Evolutionary conservation across 2,113 vertebrate species (phyloP).

Genomic region (Phyllostomus discolor): DNA sequence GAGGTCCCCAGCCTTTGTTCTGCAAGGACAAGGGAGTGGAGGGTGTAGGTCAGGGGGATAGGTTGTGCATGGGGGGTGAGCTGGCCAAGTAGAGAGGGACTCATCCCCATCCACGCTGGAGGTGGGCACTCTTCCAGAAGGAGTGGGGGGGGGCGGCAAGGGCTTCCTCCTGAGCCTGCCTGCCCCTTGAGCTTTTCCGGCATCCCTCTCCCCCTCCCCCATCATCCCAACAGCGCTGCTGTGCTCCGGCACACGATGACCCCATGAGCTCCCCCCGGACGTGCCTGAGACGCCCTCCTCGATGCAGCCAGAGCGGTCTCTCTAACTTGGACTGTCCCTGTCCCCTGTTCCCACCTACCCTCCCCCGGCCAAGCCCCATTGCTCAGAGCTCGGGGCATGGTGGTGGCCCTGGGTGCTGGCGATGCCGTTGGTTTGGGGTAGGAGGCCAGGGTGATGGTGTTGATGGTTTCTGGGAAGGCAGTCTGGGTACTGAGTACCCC

Average conservation of each 20-base stretch:
- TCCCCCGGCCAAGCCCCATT: fast-evolving
- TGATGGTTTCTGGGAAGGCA: background rate
- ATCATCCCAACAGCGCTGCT: fast-evolving
- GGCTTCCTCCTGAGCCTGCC: background rate
- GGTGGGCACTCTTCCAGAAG: background rate
- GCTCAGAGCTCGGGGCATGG: background rate
- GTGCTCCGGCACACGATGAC: background rate
- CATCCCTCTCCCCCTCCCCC: too few relatives aligned
- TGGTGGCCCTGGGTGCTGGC: background rate
- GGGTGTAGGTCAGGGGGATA: background rate
- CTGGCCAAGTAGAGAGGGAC: fast-evolving
- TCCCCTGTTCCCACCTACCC: background rate
- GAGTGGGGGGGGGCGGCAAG: background rate
- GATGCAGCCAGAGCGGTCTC: fast-evolving
- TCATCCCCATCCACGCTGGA: fast-evolving
- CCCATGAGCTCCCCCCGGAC: fast-evolving
- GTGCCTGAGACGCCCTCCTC: fast-evolving
- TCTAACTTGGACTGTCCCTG: background rate
- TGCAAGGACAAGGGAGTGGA: background rate
- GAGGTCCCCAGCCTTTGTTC: background rate
- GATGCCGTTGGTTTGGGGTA: fast-evolving
- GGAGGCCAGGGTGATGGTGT: background rate
- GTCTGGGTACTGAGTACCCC: background rate
- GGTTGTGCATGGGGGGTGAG: background rate
- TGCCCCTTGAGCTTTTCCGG: background rate